Evolutionary conservation across 1,140 invertebrate species (phyloP), one percentile per base, ranked within the genome.

Genomic region (Diabrotica undecimpunctata): DNA sequence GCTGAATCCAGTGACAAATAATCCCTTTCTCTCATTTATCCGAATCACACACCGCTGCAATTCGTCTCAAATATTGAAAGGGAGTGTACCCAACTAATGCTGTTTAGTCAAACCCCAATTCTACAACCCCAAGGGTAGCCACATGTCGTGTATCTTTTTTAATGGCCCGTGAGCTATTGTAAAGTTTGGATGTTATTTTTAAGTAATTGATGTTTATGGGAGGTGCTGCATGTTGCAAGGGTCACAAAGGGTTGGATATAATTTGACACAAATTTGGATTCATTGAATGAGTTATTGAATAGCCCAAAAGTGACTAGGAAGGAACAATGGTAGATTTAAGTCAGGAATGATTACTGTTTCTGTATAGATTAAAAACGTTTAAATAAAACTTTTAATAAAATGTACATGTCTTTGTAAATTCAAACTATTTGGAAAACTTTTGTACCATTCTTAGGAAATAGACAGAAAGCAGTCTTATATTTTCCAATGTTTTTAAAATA

Each of bases 111-210:
- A 54, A 53, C 61, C 53, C 61, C 46, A 14, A 35, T 52, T 37
- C 61, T 58, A 13, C 25, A 14, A n/a, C 52, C 53, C 61, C 38
- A 13, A 62, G 51, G 61, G 53, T 46, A 10, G 61, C 61, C 61
- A 62, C 61, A 62, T 62, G 61, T 62, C 61, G 52, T 62, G 52
- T 62, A 62, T 62, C 51, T 55, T 54, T 54, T 62, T 62, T 62
- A 62, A 62, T 62, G 61, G 41, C 61, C 51, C 61, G 61, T 62
- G 6, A 62, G 53, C 52, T 54, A 62, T 62, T 62, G 61, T 62
- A 62, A 62, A 62, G 50, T 62, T 55, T n/a, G 10, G n/a, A 11
- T 62, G 61, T 62, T 41, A 62, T 62, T 54, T 62, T 54, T 39
- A 4, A 25, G 14, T 41, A 61, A 61, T 36, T 50, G 25, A 50